Conservation (phyloP, 1,140 invertebrate genomes). For the Drosophila prosaltans region DNA sequence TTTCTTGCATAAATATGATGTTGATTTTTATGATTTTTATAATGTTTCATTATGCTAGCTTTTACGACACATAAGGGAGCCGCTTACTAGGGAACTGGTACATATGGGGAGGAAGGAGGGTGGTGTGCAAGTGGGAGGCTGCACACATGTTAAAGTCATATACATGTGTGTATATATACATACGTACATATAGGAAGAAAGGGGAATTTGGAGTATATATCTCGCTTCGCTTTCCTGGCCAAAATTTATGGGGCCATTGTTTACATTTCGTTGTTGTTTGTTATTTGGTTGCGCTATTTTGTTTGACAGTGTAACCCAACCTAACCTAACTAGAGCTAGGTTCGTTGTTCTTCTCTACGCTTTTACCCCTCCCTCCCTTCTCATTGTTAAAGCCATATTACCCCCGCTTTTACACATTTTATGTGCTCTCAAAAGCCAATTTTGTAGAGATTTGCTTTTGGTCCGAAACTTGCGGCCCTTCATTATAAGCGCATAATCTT, state of each 20-base stretch:
- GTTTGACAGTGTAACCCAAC: conserved; percentile 66
- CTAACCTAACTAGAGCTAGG: conserved; percentile 24
- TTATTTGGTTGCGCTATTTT: conserved; percentile 48
- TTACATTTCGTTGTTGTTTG: conserved; percentile 32
- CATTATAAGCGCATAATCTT: conserved; percentile 81
- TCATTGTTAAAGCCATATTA: conserved; percentile 11
- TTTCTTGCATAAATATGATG: conserved; percentile 77
- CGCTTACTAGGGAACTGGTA: background rate
- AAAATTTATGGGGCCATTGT: conserved; percentile 68
- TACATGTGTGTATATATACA: conserved; percentile 21
- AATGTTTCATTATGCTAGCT: conserved; percentile 79
- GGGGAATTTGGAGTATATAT: conserved; percentile 23
- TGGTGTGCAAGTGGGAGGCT: background rate
- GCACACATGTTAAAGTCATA: conserved; percentile 42
- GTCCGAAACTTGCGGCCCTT: conserved; percentile 71
- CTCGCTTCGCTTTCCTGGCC: conserved; percentile 66
- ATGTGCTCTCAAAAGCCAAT: conserved; percentile 81
- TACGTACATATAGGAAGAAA: background rate
- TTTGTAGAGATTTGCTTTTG: conserved; percentile 73
- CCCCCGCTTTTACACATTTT: conserved; percentile 71
- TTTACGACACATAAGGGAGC: conserved; percentile 74
- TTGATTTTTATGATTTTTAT: conserved; percentile 81
- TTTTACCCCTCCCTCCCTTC: background rate
- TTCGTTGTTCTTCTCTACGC: background rate
- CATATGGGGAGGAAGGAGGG: background rate